Evolutionary conservation across 2,113 vertebrate species (phyloP).

Genomic region (Acanthochromis polyacanthus): DNA sequence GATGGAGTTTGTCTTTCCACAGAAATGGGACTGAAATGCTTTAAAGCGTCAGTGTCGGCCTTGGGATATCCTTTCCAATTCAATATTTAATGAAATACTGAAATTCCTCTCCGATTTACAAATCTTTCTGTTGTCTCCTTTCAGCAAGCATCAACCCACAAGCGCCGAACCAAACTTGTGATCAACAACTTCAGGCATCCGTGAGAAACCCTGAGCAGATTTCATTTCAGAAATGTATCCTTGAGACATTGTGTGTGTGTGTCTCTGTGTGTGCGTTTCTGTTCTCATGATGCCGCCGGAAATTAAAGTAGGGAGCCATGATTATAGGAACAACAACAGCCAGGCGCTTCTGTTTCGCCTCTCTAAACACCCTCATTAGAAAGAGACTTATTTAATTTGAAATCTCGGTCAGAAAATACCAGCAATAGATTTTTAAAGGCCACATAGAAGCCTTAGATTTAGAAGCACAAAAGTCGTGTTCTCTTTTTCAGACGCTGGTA

Average conservation of each 20-base stretch:
- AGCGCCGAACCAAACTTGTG: not conserved
- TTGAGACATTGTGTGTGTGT: not conserved
- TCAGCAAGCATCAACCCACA: constrained; percentile 11
- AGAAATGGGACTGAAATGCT: constrained; percentile 7
- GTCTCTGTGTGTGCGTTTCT: not conserved
- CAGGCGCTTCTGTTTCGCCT: constrained; percentile 18
- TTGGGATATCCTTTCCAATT: constrained; percentile 7
- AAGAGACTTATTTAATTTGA: constrained; percentile 2
- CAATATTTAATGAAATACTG: constrained; percentile 10
- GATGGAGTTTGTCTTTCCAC: constrained; percentile 26
- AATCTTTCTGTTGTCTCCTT: constrained; percentile 28
- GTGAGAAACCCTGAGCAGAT: not conserved
- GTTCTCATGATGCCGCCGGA: constrained; percentile 7
- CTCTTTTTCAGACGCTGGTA: not conserved
- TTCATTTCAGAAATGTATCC: constrained; percentile 17
- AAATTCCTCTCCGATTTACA: constrained; percentile 20
- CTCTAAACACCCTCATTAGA: not conserved
- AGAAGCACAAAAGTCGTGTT: not conserved
- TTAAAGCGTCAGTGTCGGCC: not conserved
- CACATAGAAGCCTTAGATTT: not conserved
- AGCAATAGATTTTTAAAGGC: not conserved
- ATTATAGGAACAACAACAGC: constrained; percentile 17
- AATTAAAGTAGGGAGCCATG: constrained; percentile 45
- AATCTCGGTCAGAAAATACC: not conserved
- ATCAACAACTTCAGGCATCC: constrained; percentile 3